A percentile compares a stretch with the other conserved stretches of the same genome.
These are phyloP conservation scores for Hyphantria cunea DNA, from an alignment of 1,140 invertebrate genomes.

Conservation along the genomic window DNA sequence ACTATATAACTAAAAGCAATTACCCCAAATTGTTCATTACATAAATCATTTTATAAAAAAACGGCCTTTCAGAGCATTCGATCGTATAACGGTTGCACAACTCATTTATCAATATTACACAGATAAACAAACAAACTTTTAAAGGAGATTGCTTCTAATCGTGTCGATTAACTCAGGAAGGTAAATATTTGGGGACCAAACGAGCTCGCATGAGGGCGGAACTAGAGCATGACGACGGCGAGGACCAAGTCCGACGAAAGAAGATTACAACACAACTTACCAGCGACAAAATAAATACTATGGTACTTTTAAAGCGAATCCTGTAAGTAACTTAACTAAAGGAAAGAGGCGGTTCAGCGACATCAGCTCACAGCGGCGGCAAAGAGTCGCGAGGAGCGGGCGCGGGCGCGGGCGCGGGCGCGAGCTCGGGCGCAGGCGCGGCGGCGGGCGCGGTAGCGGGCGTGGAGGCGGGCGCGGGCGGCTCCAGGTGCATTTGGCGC, in stretches of 20 bases:
- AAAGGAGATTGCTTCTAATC: constrained; percentile 26
- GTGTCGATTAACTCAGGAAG: constrained; percentile 18
- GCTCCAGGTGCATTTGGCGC: constrained; percentile 42
- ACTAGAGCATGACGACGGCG: background rate
- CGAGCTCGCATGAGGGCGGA: background rate
- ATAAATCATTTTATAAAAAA: constrained; percentile 13
- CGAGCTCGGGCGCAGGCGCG: constrained; percentile 28
- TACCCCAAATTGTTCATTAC: constrained; percentile 26
- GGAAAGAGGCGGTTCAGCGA: constrained; percentile 29
- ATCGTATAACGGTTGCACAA: constrained; percentile 3
- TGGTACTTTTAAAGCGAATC: constrained; percentile 74
- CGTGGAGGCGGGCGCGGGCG: constrained; percentile 35
- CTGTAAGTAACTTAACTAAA: constrained; percentile 60
- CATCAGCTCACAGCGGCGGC: constrained; percentile 31
- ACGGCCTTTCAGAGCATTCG: background rate
- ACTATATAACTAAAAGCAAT: constrained; percentile 24
- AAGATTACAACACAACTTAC: constrained; percentile 16
- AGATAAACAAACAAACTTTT: constrained; percentile 27
- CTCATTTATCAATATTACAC: constrained; percentile 21
- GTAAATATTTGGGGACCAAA: constrained; percentile 30
- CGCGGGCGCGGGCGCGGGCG: constrained; percentile 18
- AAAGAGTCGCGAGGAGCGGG: constrained; percentile 36
- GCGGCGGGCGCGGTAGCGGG: constrained; percentile 2
- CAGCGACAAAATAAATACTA: constrained; percentile 55
- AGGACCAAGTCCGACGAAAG: constrained; percentile 11